Base-by-base conservation (phyloP, 2,888 invertebrate species). In the Blastobasis adustella region DNA sequence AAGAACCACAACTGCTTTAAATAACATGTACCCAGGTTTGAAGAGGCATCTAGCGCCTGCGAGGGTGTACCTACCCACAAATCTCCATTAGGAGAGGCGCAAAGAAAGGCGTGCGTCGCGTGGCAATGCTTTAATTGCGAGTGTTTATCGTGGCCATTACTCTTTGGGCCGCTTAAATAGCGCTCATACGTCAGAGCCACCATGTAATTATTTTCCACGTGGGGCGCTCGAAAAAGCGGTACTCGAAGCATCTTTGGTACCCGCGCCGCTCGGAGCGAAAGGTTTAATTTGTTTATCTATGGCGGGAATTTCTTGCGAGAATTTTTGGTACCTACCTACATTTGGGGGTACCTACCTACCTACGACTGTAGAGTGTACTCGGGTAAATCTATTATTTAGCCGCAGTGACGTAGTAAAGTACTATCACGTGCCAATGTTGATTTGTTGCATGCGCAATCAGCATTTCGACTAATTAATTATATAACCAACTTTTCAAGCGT, bases 121-220 rank as follows among this genome's bases (percentile, higher is more conserved):
- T 83, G 70, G 83, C 84, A 82, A 86, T 85, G 84, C 78, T 86
- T 87, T 86, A 86, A 87, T 87, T 87, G 85, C 77, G 71, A 67
- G 76, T 83, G 82, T 86, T 87, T 87, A 87, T 86, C 82, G 81
- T 76, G 58, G 65, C 77, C 72, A 87, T 87, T 84, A 79, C 76
- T 87, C 87, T 84, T 76, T 78, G 79, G 78, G 79, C 73, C 64
- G 77, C 79, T 82, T 84, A 85, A 86, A 84, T 83, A 82, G 86
- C 81, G 73, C 71, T 73, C 82, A 79, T 87, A 86, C 80, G 82
- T 88, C 82, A 86, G 82, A 64, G 76, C 62, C 71, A 75, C 78
- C 79, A 78, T 82, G 85, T 86, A 85, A 88, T 88, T 87, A 87
- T 85, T 86, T 86, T 72, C 71, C 73, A 78, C 77, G 80, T 78